Percentiles rank a stretch among this genome's conserved stretches.
These are phyloP conservation scores for Coregonus clupeaformis DNA, from an alignment of 2,113 vertebrate genomes.

Conservation along the genomic window DNA sequence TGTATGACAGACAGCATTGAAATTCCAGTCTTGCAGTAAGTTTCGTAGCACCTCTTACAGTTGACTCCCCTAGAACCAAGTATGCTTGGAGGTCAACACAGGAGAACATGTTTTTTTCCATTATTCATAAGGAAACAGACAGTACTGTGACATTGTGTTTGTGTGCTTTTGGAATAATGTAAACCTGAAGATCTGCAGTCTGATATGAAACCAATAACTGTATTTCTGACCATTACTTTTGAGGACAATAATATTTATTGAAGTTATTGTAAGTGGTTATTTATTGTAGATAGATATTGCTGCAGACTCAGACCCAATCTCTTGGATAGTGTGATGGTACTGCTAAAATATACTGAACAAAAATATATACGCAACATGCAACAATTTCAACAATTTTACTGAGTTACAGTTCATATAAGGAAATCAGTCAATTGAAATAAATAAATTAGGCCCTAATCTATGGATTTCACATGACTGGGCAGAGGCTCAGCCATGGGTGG, in stretches of 20 bases:
- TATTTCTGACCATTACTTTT: neutral
- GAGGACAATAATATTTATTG: too few relatives aligned
- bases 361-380: too few relatives aligned
- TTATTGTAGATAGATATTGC: neutral
- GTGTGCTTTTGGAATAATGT: constrained; percentile 21
- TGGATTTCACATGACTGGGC: too few relatives aligned
- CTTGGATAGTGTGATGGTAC: neutral
- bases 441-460: too few relatives aligned
- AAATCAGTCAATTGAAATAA: too few relatives aligned
- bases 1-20: constrained; percentile 17
- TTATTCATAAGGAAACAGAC: neutral
- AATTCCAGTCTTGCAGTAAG: constrained; percentile 18
- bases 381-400: too few relatives aligned
- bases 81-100: neutral
- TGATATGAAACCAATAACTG: neutral
- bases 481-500: too few relatives aligned
- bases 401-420: too few relatives aligned
- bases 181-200: neutral
- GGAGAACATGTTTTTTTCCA: neutral
- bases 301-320: neutral
- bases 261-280: too few relatives aligned
- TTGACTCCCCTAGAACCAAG: neutral
- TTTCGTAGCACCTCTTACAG: constrained; percentile 1
- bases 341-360: neutral
- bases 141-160: neutral